A percentile compares a stretch with the other conserved stretches of the same genome.
phyloP scores from a whole-genome alignment of 1,140 invertebrate genomes.

The Tetragnatha versicolor region DNA sequence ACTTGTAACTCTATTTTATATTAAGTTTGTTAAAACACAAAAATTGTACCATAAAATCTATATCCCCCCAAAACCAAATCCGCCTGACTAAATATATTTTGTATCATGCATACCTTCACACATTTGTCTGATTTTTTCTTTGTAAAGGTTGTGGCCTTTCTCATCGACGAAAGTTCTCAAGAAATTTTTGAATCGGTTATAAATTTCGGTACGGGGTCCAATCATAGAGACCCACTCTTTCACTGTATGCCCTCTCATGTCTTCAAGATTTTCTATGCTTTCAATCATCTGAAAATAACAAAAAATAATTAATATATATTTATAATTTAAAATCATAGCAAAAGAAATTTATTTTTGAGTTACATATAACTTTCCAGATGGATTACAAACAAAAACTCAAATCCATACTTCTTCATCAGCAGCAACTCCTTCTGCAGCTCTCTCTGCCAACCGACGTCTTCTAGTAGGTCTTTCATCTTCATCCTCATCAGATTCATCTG shows the following conservation, averaged over 20 bases:
- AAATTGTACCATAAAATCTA: no score
- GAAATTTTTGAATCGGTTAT: constrained; percentile 96
- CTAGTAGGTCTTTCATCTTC: constrained; percentile 71
- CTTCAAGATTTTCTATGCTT: constrained; percentile 97
- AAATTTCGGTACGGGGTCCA: constrained; percentile 94
- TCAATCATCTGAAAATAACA: constrained; percentile 79
- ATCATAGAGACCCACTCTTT: constrained; percentile 97
- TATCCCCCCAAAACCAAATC: no score
- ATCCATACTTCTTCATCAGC: constrained; percentile 74
- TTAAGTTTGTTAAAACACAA: no score
- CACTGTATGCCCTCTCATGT: constrained; percentile 77
- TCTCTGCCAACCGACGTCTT: constrained; percentile 82
- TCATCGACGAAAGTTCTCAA: constrained; percentile 87
- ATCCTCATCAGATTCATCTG: constrained; percentile 75
- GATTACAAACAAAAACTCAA: neutral
- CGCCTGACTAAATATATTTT: no score
- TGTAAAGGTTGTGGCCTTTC: constrained; percentile 88
- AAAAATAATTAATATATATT: neutral
- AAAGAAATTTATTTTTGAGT: neutral
- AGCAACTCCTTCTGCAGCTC: constrained; percentile 79
- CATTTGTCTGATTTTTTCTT: constrained; percentile 93
- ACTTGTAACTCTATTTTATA: no score
- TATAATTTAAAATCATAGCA: neutral
- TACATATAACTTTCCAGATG: neutral
- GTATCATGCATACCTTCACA: constrained; percentile 80